Evolutionary conservation across 2,888 invertebrate genomes (phyloP).

Genomic region (Epistrophe grossulariae): DNA sequence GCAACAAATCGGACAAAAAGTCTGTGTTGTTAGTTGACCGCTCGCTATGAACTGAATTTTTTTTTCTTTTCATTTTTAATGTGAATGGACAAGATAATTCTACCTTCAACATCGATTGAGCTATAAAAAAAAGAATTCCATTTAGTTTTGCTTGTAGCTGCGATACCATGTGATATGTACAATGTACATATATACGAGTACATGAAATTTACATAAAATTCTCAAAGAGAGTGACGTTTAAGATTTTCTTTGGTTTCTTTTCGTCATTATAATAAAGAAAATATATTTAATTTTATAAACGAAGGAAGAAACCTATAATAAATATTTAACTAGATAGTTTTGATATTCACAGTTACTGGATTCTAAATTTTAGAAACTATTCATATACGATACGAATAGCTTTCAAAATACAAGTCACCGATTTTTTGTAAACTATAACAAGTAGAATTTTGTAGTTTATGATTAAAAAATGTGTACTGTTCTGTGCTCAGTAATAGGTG

Average conservation of each 20-base stretch:
- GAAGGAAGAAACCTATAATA: not conserved
- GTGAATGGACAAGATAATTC: conserved; percentile 34
- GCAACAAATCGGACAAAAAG: conserved; percentile 13
- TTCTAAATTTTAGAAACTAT: too few species aligned
- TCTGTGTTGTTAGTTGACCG: conserved; percentile 60
- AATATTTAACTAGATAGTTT: too few species aligned
- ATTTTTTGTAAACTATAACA: too few species aligned
- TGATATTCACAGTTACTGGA: too few species aligned
- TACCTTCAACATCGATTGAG: conserved; percentile 1
- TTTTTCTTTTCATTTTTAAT: conserved; percentile 39
- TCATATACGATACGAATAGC: too few species aligned
- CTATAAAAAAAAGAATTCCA: conserved; percentile 39
- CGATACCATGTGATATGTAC: too few species aligned
- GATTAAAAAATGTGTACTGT: too few species aligned
- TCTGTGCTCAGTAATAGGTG: too few species aligned
- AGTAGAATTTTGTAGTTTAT: too few species aligned
- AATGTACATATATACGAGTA: not conserved
- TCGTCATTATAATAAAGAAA: not conserved
- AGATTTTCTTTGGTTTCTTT: conserved; percentile 48
- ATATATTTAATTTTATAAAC: not conserved
- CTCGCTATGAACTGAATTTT: conserved; percentile 54
- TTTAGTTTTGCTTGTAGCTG: conserved; percentile 30
- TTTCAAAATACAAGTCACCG: too few species aligned
- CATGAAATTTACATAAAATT: conserved; percentile 35
- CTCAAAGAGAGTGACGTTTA: not conserved